Evolutionary conservation across 2,113 vertebrate genomes (phyloP), one percentile per base, ranked within the genome.

Genomic region (Perccottus glenii): DNA sequence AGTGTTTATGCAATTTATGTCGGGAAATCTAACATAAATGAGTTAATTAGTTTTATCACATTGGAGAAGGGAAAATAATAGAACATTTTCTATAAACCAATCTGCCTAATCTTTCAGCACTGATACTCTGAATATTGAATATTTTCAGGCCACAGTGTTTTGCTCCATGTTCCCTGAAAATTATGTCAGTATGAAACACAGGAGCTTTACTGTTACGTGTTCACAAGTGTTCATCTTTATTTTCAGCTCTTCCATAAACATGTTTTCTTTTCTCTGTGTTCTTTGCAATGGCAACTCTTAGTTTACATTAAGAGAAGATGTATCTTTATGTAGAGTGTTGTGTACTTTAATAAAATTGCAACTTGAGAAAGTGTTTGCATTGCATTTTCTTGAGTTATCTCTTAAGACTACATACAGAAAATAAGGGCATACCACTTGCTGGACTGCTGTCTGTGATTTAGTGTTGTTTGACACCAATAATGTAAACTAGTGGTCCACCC

Each of bases 401-500:
- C 5, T 44, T 45, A 3, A 62, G 68, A 36, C 36, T 32, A 14
- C 9, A 53, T 45, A 35, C 46, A 68, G 43, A 55, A 56, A 48
- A 60, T 45, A 73, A 76, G 87, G 19, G n/a, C 35, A 14, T 4
- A 73, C 50, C 79, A 84, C 73, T 91, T 93, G 78, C 87, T 81
- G 89, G 78, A 90, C 86, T 93, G 88, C 88, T 84, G 87, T 92
- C 88, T 88, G 87, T 86, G 74, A 85, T 89, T 92, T 94, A 93
- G 93, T 93, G 94, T 91, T 87, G 84, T 91, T 94, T 92, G 91
- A 93, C 88, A 93, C 91, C 81, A 70, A 85, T 88, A 88, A 92
- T 92, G 89, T 93, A 93, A 93, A 93, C 84, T 64, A 53, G 69
- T 67, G 79, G 80, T 91, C 80, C 86, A 81, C 78, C 73, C 79